These are phyloP conservation scores for Embidobia sp. DNA, from an alignment of 2,888 invertebrate species.

Conservation along the genomic window DNA sequence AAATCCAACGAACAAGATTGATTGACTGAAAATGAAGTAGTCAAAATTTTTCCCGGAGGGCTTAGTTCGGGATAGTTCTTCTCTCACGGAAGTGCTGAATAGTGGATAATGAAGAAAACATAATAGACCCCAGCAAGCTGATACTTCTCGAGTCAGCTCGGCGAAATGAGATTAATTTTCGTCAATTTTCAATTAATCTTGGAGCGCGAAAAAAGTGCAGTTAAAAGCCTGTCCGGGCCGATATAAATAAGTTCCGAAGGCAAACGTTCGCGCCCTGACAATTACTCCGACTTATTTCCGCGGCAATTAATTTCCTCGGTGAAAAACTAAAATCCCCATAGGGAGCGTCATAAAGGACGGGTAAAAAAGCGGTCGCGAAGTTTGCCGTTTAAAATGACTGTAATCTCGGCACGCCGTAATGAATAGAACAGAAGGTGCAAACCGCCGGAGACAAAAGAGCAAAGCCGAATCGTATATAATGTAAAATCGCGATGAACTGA, in stretches of 20 bases:
- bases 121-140: too few relatives aligned
- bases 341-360: constrained; percentile 17
- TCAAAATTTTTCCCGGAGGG: too few relatives aligned
- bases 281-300: constrained; percentile 48
- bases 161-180: neutral
- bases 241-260: constrained; percentile 3
- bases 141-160: too few relatives aligned
- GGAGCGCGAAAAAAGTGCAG: neutral
- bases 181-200: constrained; percentile 5
- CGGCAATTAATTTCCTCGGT: constrained; percentile 50
- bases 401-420: constrained; percentile 53
- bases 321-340: constrained; percentile 47
- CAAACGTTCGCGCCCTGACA: constrained; percentile 27
- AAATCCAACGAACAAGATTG: too few relatives aligned
- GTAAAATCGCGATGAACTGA: constrained; percentile 56
- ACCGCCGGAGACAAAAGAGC: constrained; percentile 51
- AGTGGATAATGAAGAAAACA: too few relatives aligned
- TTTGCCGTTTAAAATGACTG: constrained; percentile 59
- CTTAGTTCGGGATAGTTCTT: too few relatives aligned
- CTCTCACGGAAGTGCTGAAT: too few relatives aligned
- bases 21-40: too few relatives aligned
- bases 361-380: constrained; percentile 34
- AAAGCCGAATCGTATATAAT: constrained; percentile 62
- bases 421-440: constrained; percentile 61
- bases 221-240: neutral